Base-by-base conservation (phyloP, 2,888 invertebrate genomes). In the Synergus gifuensis region DNA sequence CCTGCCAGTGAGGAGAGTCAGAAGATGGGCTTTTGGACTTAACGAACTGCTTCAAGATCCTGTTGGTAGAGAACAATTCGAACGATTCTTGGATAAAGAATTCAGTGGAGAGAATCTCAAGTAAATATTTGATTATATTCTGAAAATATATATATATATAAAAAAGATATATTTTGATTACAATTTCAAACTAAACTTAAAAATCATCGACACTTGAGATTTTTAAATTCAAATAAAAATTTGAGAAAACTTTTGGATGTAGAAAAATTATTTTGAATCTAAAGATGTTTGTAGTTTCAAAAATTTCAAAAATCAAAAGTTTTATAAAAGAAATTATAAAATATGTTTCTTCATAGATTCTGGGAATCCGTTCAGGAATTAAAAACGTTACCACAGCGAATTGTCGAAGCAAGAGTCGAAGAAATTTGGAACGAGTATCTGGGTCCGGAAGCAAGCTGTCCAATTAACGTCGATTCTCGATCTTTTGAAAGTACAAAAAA, bases 71-170 rank as follows among this genome's bases (percentile, higher is more conserved):
- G 99, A 99, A 78, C 99, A 99, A 93, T 99, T 99, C 93, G 96
- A 97, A 83, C 96, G 96, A 90, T 99, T 99, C 93, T 94, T 99
- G 73, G 97, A 98, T 90, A 99, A 99, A 92, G 99, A 99, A 93
- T 99, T 99, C 93, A 98, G 98, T 89, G 98, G 98, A 69, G 99
- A 99, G 94, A 99, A 99, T 93, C 95, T 99, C 88, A 98, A 98
- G 98, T 98, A 92, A 94, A 95, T 92, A 44, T 69, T 18, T 63
- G 77, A 76, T 58, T 80, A 78, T 22, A 40, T 76, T 5, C n/a
- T 46, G 22, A 69, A 11, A 44, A 22, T 36, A 36, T 36, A 36
- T n/a, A n/a, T n/a, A n/a, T n/a, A n/a, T n/a, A n/a, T n/a, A 7
- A 36, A 7, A 36, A 36, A 36, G 5, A 36, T 36, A 5, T 36